Percentiles rank a stretch among this genome's conserved stretches.
These are phyloP conservation scores for Mythimna ferrago DNA, from an alignment of 2,888 invertebrate genomes.

Conservation along the genomic window DNA sequence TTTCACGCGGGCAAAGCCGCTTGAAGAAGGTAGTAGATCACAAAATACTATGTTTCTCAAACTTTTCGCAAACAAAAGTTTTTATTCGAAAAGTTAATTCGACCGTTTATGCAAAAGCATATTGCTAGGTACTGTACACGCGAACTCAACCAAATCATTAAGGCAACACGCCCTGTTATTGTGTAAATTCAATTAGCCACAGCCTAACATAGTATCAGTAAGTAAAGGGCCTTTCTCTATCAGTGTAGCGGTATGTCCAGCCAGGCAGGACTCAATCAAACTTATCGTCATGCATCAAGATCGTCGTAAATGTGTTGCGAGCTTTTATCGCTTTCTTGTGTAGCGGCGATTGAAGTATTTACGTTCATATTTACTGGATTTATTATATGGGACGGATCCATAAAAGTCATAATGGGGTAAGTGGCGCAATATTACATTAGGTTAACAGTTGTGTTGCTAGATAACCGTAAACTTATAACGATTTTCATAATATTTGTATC, in stretches of 20 bases:
- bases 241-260: conserved; percentile 70
- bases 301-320: conserved; percentile 72
- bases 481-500: no score
- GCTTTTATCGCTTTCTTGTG: conserved; percentile 66
- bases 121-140: not conserved
- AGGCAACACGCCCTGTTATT: conserved; percentile 32
- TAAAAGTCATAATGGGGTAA: conserved; percentile 1
- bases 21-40: no score
- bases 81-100: not conserved
- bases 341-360: conserved; percentile 55
- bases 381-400: conserved; percentile 31
- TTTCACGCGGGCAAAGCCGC: no score
- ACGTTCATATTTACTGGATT: conserved; percentile 54
- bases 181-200: conserved; percentile 61
- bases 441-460: not conserved
- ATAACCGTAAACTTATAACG: no score
- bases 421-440: not conserved
- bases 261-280: conserved; percentile 69
- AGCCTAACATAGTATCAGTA: conserved; percentile 43
- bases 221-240: conserved; percentile 67
- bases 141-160: conserved; percentile 7
- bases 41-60: no score
- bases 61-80: no score
- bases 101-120: not conserved
- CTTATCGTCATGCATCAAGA: conserved; percentile 72